Percentiles rank a stretch among this genome's conserved stretches.
phyloP scores from a whole-genome alignment of 1,140 invertebrate species.

The Dermatophagoides farinae region DNA sequence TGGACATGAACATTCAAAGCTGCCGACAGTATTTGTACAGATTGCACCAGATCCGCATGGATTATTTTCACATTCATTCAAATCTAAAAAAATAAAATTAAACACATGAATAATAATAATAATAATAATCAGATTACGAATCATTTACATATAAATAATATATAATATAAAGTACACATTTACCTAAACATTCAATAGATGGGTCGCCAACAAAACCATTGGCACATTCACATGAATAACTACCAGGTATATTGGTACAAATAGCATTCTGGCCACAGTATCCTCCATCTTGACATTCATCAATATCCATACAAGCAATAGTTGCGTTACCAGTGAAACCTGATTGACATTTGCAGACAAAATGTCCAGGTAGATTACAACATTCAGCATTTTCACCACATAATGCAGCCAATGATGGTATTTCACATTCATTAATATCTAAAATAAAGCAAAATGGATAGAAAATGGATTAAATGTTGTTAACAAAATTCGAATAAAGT shows the following conservation, averaged over 20 bases:
- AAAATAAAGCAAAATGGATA: no score
- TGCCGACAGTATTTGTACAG: conserved; percentile 48
- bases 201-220: conserved; percentile 60
- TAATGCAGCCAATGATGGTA: conserved; percentile 50
- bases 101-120: background rate
- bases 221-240: conserved; percentile 51
- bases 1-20: conserved; percentile 28
- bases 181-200: conserved; percentile 37
- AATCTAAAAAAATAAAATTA: conserved; percentile 27
- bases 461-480: background rate
- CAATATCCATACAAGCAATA: conserved; percentile 30
- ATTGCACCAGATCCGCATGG: conserved; percentile 48
- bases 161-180: conserved; percentile 12
- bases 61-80: conserved; percentile 42
- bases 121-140: background rate
- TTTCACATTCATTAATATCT: conserved; percentile 86
- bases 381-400: conserved; percentile 81
- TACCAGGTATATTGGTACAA: conserved; percentile 54
- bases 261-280: conserved; percentile 19
- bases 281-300: conserved; percentile 35
- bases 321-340: conserved; percentile 38
- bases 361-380: conserved; percentile 79
- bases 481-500: no score
- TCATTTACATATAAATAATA: background rate
- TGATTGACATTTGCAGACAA: conserved; percentile 74